Percentiles rank a stretch among this genome's conserved stretches.
phyloP scores from a whole-genome alignment of 2,888 invertebrate genomes.

The Melanargia galathea region DNA sequence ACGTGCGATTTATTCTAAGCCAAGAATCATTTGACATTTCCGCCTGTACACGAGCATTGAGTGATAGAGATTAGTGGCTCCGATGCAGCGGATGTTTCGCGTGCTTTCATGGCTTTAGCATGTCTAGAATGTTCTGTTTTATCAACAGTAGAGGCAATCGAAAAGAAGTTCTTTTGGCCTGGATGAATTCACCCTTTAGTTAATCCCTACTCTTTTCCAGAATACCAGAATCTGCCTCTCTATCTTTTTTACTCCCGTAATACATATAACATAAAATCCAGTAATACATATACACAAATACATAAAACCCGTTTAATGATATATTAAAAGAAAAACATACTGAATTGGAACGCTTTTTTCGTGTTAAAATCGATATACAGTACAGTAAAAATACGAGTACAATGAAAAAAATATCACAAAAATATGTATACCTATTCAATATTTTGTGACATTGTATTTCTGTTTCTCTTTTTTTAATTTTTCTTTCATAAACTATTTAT shows the following conservation, averaged over 20 bases:
- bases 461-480: too few relatives aligned
- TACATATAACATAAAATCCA: too few relatives aligned
- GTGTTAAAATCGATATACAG: too few relatives aligned
- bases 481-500: neutral
- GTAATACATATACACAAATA: too few relatives aligned
- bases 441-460: too few relatives aligned
- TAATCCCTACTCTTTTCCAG: neutral
- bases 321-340: too few relatives aligned
- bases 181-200: neutral
- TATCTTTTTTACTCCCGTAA: neutral
- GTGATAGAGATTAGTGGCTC: slow-evolving; percentile 37
- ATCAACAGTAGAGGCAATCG: neutral
- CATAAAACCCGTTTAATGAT: too few relatives aligned
- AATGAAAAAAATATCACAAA: too few relatives aligned
- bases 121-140: slow-evolving; percentile 18
- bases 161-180: neutral
- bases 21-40: slow-evolving; percentile 51
- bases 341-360: too few relatives aligned
- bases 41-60: slow-evolving; percentile 39
- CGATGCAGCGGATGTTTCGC: slow-evolving; percentile 40
- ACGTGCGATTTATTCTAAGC: slow-evolving; percentile 47
- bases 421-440: too few relatives aligned
- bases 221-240: neutral
- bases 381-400: too few relatives aligned
- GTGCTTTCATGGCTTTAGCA: slow-evolving; percentile 44